Base-by-base conservation (phyloP, 2,888 invertebrate genomes). In the Tribolium freemani region DNA sequence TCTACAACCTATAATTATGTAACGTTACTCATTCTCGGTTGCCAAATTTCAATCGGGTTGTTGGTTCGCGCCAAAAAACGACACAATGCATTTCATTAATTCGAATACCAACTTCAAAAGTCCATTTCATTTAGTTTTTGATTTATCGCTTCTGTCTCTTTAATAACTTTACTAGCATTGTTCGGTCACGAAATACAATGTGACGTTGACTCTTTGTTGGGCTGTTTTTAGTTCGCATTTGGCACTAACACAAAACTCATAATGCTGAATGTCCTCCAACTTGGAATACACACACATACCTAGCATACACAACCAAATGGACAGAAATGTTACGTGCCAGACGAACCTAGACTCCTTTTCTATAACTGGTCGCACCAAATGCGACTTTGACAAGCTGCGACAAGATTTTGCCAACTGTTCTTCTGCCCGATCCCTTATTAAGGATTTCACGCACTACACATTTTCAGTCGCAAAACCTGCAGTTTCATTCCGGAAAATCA, bases 1-100 rank as follows among this genome's bases (percentile, higher is more conserved):
- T 68, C 57, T 68, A 58, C 68, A 68, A 68, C 51, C 57, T 50
- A 44, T 68, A 58, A 68, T 68, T 68, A 66, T 56, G 66, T 66
- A 66, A 66, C 66, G 66, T 66, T 66, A 66, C 54, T 54, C 46
- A 66, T 53, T 64, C 54, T 46, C 46, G 30, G 61, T 38, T 57
- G 57, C 57, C 57, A 57, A 57, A 44, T 57, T 57, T 57, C 57
- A 44, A 57, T 57, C 46, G 46, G 21, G 57, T 1, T 13, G 50
- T 13, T 8, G 50, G 50, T 13, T 50, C 51, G 51, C 51, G 20
- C 20, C 51, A n/a, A 51, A 51, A 51, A 51, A 51, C 51, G 9
- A 51, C 8, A 21, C 21, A 51, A 51, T 51, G 51, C 51, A 31
- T 10, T 54, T 54, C 54, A 54, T 54, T 54, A 54, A 20, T 30